A percentile compares a stretch with the other conserved stretches of the same genome.
Evolutionary conservation across 2,797 vertebrate genomes (phyloP).

Genomic region (Holocentrus rufus): DNA sequence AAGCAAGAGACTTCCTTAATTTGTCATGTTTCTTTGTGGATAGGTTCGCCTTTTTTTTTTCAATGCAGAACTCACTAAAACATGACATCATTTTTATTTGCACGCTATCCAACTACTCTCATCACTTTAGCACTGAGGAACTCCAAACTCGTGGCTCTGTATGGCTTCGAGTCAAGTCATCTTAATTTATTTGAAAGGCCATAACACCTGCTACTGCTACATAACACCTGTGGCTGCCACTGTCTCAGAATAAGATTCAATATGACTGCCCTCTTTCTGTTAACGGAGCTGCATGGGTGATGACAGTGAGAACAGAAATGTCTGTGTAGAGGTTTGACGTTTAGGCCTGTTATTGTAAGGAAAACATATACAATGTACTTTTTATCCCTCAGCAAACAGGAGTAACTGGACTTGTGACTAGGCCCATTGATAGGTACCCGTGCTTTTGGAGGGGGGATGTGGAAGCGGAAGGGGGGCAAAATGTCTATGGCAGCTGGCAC

Average conservation of each 20-base stretch:
- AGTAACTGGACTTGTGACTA: constrained; percentile 16
- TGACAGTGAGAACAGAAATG: neutral
- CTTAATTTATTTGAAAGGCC: too few species aligned
- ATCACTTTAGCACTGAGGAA: too few species aligned
- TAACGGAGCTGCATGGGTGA: neutral
- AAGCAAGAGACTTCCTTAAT: too few species aligned
- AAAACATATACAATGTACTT: constrained; percentile 18
- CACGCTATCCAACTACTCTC: too few species aligned
- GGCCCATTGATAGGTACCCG: constrained; percentile 27
- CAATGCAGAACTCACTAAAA: too few species aligned
- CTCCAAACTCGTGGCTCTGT: too few species aligned
- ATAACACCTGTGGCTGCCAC: too few species aligned
- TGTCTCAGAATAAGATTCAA: neutral
- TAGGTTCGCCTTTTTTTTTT: too few species aligned
- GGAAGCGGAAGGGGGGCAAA: neutral
- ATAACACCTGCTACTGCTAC: too few species aligned
- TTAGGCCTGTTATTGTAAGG: constrained; percentile 7
- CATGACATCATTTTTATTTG: too few species aligned
- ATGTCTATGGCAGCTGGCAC: neutral
- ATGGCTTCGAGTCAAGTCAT: too few species aligned
- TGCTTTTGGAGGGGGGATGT: neutral
- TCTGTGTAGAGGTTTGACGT: neutral
- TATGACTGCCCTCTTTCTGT: neutral
- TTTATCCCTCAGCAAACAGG: constrained; percentile 31
- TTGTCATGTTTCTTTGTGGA: too few species aligned